Evolutionary conservation across 2,113 vertebrate genomes (phyloP), one percentile per base, ranked within the genome.

Genomic region (Oceanodroma tethys): DNA sequence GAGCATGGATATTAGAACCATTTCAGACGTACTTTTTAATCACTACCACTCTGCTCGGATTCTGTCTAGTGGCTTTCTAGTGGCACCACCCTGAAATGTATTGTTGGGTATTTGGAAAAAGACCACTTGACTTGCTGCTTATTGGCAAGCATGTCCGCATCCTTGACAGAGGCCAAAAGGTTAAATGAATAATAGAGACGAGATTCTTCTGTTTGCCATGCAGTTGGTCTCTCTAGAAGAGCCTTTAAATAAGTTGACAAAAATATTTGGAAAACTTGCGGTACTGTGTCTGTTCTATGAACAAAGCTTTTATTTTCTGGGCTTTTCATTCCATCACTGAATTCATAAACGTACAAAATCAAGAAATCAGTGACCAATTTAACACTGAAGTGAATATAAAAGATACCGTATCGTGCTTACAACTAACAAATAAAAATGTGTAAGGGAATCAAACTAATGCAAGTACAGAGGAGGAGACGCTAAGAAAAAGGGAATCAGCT

Each of bases 21-120:
- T 94, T 92, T 95, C 93, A 85, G 80, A 81, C 73, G 79, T 89
- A 81, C 56, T 92, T 88, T 92, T 95, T 87, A 95, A 95, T 95
- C 81, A 50, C 86, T 92, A 13, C 18, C 43, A 22, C 84, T 94
- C 82, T 84, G 40, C 94, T 94, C 56, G 81, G 45, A 50, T 92
- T 87, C 58, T 84, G 68, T 67, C 47, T 95, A 52, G 55, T 63
- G 76, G 53, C 58, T 78, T 81, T 70, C 56, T 87, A 11, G 27
- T 83, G 89, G 62, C 43, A 82, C 48, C 75, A 88, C 81, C 78
- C 68, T 74, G 81, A 92, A 95, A 90, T 38, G 52, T 43, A 29
- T 53, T 86, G 59, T 92, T 78, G 42, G 36, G 50, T 88, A 11
- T 92, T 93, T 88, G 87, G 65, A 91, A 75, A 81, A 94, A 91